phyloP scores from a whole-genome alignment of 1,140 invertebrate genomes.

The Bathynomus jamesi region DNA sequence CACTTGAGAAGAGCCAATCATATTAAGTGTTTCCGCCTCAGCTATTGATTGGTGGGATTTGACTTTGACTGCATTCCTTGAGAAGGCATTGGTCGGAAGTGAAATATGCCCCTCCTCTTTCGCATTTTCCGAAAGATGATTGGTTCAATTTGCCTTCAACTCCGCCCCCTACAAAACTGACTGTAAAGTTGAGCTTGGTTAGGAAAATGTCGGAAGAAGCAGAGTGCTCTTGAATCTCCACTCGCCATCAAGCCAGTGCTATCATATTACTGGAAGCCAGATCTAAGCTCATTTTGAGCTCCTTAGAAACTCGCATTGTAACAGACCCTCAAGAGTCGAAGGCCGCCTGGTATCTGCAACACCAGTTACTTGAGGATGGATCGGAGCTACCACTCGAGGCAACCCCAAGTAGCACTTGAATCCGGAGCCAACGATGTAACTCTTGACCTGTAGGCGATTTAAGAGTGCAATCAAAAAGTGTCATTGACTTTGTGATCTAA shows the following conservation, averaged over 20 bases:
- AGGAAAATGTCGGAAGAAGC: conserved; percentile 35
- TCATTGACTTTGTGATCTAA: conserved; percentile 32
- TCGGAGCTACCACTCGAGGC: conserved; percentile 12
- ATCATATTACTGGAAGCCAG: conserved; percentile 36
- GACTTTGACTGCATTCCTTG: conserved; percentile 25
- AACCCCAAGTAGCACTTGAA: conserved; percentile 23
- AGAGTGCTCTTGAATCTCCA: conserved; percentile 35
- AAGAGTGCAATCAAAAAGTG: conserved; percentile 19
- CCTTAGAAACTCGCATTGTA: conserved; percentile 28
- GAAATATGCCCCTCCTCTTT: conserved; percentile 13
- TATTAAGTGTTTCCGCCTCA: conserved; percentile 36
- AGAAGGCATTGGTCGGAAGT: conserved; percentile 17
- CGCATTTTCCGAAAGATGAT: conserved; percentile 13
- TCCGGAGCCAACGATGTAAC: conserved; percentile 25
- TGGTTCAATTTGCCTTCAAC: conserved; percentile 14
- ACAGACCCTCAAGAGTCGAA: conserved; percentile 17
- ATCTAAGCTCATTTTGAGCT: conserved; percentile 34
- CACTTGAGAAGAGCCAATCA: conserved; percentile 35
- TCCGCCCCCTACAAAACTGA: conserved; percentile 25
- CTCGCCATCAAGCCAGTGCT: conserved; percentile 34
- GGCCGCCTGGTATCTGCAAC: neutral
- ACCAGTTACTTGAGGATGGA: conserved; percentile 5
- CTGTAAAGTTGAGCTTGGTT: conserved; percentile 36
- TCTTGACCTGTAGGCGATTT: conserved; percentile 34
- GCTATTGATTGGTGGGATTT: conserved; percentile 37